Evolutionary conservation across 2,888 invertebrate species (phyloP), one percentile per base, ranked within the genome.

Genomic region (Diplazon laetatorius): DNA sequence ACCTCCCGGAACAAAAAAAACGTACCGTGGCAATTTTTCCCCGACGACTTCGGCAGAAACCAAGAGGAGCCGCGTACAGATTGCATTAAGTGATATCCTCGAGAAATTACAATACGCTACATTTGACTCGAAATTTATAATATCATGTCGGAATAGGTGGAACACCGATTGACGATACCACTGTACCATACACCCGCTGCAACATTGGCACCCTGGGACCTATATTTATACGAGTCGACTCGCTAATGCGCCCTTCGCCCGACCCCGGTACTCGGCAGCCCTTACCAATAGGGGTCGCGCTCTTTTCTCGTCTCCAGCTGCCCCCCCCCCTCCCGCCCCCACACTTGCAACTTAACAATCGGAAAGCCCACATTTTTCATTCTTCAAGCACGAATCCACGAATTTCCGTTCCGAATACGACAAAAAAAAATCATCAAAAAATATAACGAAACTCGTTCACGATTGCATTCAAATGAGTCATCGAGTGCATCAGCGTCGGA

Each of bases 61-160:
- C 35, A 9, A 35, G 14, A 55, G 30, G 8, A 35, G 57, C 63
- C 16, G 68, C 76, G 73, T 82, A 74, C 84, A 88, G 89, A 88
- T 89, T 87, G 86, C 87, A 89, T 88, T 86, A 87, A 87, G 89
- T 82, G 90, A 90, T 90, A 89, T 86, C 88, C 80, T 83, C 78
- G 78, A 81, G 83, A 85, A 89, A 88, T 88, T 88, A 88, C 86
- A 89, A 86, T 87, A 89, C 91, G 90, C 88, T 90, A 90, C 89
- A 89, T 90, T 91, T 90, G 89, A 87, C 86, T 87, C 78, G 87
- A 86, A 89, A 91, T 90, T 90, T 90, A 90, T 89, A 90, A 90
- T 90, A 87, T 86, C 84, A 83, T 72, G 16, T 20, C 42, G 30
- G 25, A 69, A 65, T 65, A 76, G 71, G 69, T 71, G 65, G 46